Percentiles rank a stretch among this genome's conserved stretches.
Evolutionary conservation across 1,140 invertebrate genomes (phyloP).

Genomic region (Fopius arisanus): DNA sequence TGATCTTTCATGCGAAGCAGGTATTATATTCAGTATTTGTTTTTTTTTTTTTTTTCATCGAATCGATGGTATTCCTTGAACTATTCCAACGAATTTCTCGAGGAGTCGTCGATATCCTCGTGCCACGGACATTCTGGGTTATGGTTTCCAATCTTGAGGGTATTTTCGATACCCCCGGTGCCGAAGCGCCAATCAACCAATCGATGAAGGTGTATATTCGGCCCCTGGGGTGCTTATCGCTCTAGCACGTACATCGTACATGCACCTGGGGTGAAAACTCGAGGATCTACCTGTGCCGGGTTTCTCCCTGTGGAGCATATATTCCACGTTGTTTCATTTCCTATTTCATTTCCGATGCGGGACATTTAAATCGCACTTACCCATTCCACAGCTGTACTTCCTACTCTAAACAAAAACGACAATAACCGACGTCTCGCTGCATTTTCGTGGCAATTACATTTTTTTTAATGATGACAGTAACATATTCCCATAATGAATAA

Average conservation of each 20-base stretch:
- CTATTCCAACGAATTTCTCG: neutral
- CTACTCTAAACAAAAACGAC: slow-evolving; percentile 48
- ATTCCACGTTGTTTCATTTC: slow-evolving; percentile 56
- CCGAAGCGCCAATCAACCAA: slow-evolving; percentile 8
- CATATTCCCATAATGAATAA: no score
- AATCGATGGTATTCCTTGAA: slow-evolving; percentile 28
- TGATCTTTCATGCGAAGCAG: neutral
- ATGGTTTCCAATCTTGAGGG: slow-evolving; percentile 36
- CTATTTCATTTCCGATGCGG: slow-evolving; percentile 60
- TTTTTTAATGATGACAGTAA: no score
- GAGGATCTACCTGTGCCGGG: neutral
- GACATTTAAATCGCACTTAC: slow-evolving; percentile 59
- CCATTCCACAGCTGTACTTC: slow-evolving; percentile 15
- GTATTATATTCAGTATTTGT: neutral
- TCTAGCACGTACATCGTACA: slow-evolving; percentile 9
- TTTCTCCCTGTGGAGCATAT: slow-evolving; percentile 13
- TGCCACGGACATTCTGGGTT: slow-evolving; percentile 29
- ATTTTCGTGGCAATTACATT: no score
- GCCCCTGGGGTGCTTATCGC: neutral
- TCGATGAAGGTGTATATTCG: slow-evolving; percentile 11
- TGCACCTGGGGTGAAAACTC: neutral
- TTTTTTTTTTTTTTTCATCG: neutral
- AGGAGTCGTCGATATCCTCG: slow-evolving; percentile 17
- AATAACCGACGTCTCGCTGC: no score
- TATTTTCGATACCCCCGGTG: neutral